A percentile compares a stretch with the other conserved stretches of the same genome.
phyloP scores from a whole-genome alignment of 2,113 vertebrate species.

The Stictonetta naevosa region DNA sequence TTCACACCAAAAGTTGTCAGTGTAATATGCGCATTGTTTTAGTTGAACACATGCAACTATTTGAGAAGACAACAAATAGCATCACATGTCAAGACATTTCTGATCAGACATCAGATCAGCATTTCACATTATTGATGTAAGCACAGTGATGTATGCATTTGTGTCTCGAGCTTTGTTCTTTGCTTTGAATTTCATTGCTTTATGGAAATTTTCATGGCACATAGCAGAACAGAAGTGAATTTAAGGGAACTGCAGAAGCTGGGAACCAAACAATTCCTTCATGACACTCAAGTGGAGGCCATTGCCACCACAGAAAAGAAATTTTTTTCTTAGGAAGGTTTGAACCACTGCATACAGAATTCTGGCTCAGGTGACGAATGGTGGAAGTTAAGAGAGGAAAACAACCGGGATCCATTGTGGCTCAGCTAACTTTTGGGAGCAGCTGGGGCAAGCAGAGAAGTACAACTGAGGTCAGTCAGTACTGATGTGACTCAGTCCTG shows the following conservation, averaged over 20 bases:
- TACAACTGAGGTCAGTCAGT: not conserved
- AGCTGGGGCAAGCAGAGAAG: not conserved
- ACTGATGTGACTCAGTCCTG: not conserved
- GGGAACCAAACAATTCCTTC: not conserved
- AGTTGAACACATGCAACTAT: not conserved
- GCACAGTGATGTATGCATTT: not conserved
- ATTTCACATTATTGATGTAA: not conserved
- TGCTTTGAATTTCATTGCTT: not conserved
- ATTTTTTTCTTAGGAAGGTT: not conserved
- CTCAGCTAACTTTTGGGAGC: not conserved
- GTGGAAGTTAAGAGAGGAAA: not conserved
- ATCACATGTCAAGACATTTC: not conserved
- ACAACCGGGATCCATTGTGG: not conserved
- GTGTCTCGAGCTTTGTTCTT: not conserved
- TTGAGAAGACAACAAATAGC: not conserved
- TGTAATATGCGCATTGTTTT: not conserved
- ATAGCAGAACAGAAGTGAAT: not conserved
- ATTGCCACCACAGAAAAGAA: not conserved
- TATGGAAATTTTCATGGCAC: not conserved
- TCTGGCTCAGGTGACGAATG: not conserved
- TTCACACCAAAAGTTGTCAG: not conserved
- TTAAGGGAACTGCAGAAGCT: not conserved
- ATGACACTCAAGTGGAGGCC: not conserved
- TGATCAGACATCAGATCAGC: not conserved
- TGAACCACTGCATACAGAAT: not conserved